Conservation (phyloP, 2,797 vertebrate species). For the Parotocinclus haroldoi region DNA sequence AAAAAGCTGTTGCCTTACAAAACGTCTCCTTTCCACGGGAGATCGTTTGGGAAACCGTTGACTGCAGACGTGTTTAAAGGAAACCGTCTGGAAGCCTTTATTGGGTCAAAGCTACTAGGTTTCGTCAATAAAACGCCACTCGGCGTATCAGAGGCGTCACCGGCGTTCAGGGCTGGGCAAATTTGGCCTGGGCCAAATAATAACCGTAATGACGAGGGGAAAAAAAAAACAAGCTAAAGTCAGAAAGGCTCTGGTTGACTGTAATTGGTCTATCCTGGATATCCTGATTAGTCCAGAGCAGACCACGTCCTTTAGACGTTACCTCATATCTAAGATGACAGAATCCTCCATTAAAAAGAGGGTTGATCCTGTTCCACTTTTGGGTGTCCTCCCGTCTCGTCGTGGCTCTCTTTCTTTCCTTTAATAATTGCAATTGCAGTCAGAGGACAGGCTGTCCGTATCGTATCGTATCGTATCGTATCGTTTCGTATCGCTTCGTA, state of each 20-base stretch:
- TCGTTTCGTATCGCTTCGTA: too few species aligned
- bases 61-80: neutral
- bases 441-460: constrained; percentile 24
- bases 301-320: neutral
- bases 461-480: too few species aligned
- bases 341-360: neutral
- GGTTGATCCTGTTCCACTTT: constrained; percentile 44
- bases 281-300: neutral
- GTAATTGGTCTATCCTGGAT: too few species aligned
- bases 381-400: constrained; percentile 31
- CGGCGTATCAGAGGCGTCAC: constrained; percentile 4
- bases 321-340: neutral
- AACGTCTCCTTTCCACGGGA: constrained; percentile 4
- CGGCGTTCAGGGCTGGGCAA: constrained; percentile 4
- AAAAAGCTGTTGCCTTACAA: constrained; percentile 23
- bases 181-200: too few species aligned
- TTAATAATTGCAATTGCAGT: constrained; percentile 32
- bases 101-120: neutral
- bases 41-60: constrained; percentile 17
- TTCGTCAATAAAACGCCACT: neutral
- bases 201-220: too few species aligned
- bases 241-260: too few species aligned
- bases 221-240: too few species aligned
- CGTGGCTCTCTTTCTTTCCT: constrained; percentile 18
- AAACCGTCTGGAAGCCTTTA: neutral